Evolutionary conservation across 2,797 vertebrate genomes (phyloP).

Genomic region (Pogonophryne albipinna): DNA sequence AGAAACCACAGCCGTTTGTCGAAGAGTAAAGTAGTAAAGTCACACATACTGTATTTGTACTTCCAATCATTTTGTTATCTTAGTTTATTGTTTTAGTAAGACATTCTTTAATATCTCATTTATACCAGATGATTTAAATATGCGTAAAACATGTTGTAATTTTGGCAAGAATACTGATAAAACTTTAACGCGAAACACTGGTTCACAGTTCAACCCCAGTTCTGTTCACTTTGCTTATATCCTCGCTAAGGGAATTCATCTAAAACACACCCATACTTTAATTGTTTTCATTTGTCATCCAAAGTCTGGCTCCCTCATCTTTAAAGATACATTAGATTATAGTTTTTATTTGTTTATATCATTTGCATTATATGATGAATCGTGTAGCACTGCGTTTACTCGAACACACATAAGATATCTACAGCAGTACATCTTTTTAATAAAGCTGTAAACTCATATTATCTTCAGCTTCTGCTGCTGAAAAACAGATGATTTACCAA

Average conservation of each 20-base stretch:
- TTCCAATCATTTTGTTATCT: no score
- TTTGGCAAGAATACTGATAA: background rate
- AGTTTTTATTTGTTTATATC: constrained; percentile 36
- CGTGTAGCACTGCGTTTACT: background rate
- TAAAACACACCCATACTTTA: background rate
- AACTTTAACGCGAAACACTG: constrained; percentile 7
- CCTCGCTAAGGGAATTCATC: background rate
- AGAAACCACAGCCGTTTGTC: no score
- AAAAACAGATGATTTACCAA: constrained; percentile 40
- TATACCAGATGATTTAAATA: no score
- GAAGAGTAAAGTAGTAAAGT: no score
- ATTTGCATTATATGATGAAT: constrained; percentile 37
- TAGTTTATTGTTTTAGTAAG: no score
- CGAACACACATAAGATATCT: constrained; percentile 13
- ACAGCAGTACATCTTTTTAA: background rate
- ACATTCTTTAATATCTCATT: no score
- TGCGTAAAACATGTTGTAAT: background rate
- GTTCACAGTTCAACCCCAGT: constrained; percentile 17
- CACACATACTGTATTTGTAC: no score
- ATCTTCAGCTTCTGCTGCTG: constrained; percentile 22
- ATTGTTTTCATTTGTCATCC: constrained; percentile 13
- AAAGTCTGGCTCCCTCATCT: constrained; percentile 17
- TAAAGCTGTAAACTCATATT: constrained; percentile 3
- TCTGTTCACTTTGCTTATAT: constrained; percentile 12
- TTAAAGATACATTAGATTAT: constrained; percentile 37